phyloP scores from a whole-genome alignment of 2,888 invertebrate genomes.

The Auanema freiburgensis region DNA sequence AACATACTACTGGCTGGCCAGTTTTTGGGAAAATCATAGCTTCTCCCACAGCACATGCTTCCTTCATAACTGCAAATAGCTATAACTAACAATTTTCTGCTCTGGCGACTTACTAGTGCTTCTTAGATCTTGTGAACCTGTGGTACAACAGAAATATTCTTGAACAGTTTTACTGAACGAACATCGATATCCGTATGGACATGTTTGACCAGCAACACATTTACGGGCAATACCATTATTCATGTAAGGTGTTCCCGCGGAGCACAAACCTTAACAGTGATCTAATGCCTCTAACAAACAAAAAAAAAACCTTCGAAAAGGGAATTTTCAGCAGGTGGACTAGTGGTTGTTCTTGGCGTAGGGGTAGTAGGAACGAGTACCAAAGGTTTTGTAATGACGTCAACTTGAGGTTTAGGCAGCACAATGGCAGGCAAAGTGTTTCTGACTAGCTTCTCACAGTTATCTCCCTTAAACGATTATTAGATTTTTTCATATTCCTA shows the following conservation, averaged over 20 bases:
- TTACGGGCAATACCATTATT: conserved; percentile 32
- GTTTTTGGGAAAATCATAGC: conserved; percentile 41
- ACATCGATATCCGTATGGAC: conserved; percentile 44
- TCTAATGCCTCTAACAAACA: not conserved
- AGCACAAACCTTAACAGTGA: conserved; percentile 28
- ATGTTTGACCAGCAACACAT: conserved; percentile 43
- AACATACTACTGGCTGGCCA: conserved; percentile 39
- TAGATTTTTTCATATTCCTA: not conserved
- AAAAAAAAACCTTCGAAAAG: conserved; percentile 3
- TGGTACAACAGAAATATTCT: conserved; percentile 47
- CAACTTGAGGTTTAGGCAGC: not conserved
- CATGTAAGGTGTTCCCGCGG: conserved; percentile 32
- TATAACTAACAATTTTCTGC: not conserved
- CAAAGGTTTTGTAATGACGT: conserved; percentile 6
- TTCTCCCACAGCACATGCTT: conserved; percentile 41
- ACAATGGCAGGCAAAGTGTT: not conserved
- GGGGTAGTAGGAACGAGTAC: conserved; percentile 28
- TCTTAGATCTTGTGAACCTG: conserved; percentile 22
- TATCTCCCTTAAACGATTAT: conserved; percentile 18
- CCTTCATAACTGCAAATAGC: conserved; percentile 26
- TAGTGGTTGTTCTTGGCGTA: conserved; percentile 18
- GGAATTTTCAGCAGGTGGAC: not conserved
- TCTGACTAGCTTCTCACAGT: conserved; percentile 28
- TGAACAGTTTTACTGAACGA: conserved; percentile 41
- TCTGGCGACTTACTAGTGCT: conserved; percentile 20